phyloP scores from a whole-genome alignment of 2,113 vertebrate species.

The Trinectes maculatus region DNA sequence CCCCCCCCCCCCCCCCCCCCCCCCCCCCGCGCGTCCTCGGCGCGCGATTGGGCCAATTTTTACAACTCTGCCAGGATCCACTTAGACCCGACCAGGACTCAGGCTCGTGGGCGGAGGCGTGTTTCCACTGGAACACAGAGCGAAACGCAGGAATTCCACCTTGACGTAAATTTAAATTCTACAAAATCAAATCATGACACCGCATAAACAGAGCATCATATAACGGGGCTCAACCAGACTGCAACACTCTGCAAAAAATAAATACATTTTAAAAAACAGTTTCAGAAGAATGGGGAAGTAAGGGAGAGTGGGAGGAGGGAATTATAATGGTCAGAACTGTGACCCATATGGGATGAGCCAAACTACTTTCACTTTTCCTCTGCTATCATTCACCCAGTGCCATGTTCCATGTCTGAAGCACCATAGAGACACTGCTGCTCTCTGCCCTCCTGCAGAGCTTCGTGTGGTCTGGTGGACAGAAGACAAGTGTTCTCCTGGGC shows the following conservation, averaged over 20 bases:
- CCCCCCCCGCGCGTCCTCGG: constrained; percentile 59
- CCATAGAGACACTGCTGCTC: not conserved
- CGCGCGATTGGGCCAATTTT: constrained; percentile 70
- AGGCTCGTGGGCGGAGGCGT: constrained; percentile 23
- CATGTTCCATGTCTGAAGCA: not conserved
- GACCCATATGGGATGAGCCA: constrained; percentile 30
- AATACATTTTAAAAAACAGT: no score
- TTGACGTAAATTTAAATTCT: no score
- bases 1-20: no score
- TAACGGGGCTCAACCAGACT: no score
- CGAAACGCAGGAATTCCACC: no score
- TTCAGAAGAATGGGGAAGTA: no score
- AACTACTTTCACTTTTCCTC: not conserved
- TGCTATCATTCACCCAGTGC: not conserved
- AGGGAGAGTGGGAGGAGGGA: not conserved
- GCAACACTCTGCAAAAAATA: no score
- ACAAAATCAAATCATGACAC: no score
- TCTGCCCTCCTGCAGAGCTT: not conserved
- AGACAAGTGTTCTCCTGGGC: constrained; percentile 2
- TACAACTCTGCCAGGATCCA: constrained; percentile 59
- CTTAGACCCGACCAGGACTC: constrained; percentile 16
- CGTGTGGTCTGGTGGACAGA: not conserved
- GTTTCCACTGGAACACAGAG: no score
- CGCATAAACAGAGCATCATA: no score
- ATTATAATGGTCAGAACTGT: not conserved